phyloP scores from a whole-genome alignment of 2,888 invertebrate genomes.

The Morpho helenor region DNA sequence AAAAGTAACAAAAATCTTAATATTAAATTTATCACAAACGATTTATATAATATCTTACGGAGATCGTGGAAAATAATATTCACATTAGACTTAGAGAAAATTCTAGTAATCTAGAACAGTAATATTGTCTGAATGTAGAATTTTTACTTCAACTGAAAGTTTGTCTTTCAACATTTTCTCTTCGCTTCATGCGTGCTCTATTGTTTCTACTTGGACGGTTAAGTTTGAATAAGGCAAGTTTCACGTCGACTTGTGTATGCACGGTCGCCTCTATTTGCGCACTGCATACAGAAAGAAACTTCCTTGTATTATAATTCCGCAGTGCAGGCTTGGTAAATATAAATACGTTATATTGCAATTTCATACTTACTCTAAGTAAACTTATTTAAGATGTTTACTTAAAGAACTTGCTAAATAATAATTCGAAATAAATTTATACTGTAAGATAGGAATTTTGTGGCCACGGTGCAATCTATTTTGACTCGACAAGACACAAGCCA shows the following conservation, averaged over 20 bases:
- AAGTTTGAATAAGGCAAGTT: conserved; percentile 20
- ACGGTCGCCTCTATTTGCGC: conserved; percentile 12
- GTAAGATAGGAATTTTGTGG: too few species aligned
- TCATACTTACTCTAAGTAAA: too few species aligned
- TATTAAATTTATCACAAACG: too few species aligned
- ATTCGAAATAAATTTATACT: too few species aligned
- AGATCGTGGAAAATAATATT: not conserved
- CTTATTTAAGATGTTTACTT: not conserved
- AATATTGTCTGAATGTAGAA: conserved; percentile 8
- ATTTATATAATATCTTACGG: too few species aligned
- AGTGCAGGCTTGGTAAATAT: not conserved
- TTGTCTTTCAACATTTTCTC: conserved; percentile 13
- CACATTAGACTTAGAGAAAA: not conserved
- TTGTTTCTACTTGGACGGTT: conserved; percentile 18
- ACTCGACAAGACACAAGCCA: too few species aligned
- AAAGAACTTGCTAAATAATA: not conserved
- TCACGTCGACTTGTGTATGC: conserved; percentile 6
- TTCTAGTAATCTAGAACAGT: not conserved
- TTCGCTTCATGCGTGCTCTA: conserved; percentile 16
- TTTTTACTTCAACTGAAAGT: conserved; percentile 10
- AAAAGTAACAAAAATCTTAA: too few species aligned
- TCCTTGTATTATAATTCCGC: conserved; percentile 1
- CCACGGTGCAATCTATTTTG: too few species aligned
- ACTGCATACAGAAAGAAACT: conserved; percentile 7
- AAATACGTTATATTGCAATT: conserved; percentile 1